These are phyloP conservation scores for Dendrolimus kikuchii DNA, from an alignment of 1,140 invertebrate species.

Conservation along the genomic window DNA sequence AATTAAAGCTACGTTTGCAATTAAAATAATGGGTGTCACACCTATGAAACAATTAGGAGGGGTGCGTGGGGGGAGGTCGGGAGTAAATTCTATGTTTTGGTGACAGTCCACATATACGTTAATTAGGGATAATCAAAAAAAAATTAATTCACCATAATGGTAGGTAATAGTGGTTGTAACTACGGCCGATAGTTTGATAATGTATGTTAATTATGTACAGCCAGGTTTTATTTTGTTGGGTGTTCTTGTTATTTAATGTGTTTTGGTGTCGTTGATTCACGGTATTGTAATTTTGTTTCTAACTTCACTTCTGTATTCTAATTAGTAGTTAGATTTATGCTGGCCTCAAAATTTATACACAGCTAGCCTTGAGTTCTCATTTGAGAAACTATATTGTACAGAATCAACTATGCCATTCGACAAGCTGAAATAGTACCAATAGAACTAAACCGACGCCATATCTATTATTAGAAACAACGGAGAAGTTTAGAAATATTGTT, in stretches of 20 bases:
- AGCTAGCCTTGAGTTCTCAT: too few species aligned
- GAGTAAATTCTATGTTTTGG: constrained; percentile 63
- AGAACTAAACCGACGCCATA: too few species aligned
- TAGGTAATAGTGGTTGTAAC: constrained; percentile 24
- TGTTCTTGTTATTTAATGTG: neutral
- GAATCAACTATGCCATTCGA: too few species aligned
- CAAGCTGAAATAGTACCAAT: too few species aligned
- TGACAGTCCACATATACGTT: constrained; percentile 31
- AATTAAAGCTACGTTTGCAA: constrained; percentile 56
- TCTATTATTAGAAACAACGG: too few species aligned
- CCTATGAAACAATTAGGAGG: constrained; percentile 65
- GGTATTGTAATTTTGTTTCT: too few species aligned
- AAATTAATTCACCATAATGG: constrained; percentile 56
- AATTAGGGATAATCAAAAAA: constrained; percentile 68
- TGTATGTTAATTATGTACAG: constrained; percentile 21
- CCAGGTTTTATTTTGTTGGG: constrained; percentile 3
- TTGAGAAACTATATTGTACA: too few species aligned
- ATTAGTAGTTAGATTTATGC: too few species aligned
- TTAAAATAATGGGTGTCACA: constrained; percentile 70
- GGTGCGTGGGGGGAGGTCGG: constrained; percentile 7
- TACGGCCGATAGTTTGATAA: constrained; percentile 19
- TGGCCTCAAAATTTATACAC: too few species aligned
- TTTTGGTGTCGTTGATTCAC: too few species aligned
- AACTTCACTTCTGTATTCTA: too few species aligned
- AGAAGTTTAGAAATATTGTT: too few species aligned